Evolutionary conservation across 2,888 invertebrate genomes (phyloP).

Genomic region (Actias luna): DNA sequence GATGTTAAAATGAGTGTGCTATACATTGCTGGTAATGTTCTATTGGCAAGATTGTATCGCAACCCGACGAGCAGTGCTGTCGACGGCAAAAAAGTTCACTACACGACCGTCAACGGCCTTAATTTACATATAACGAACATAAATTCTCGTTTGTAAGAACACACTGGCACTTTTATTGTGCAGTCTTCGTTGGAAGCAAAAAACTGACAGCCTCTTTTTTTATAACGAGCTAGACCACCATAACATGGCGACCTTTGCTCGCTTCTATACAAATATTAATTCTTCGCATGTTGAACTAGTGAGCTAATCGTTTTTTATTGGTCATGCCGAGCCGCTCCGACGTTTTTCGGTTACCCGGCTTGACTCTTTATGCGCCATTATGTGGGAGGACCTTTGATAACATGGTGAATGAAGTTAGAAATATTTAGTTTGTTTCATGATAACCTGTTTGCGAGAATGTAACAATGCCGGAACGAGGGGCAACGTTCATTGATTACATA

Average conservation of each 20-base stretch:
- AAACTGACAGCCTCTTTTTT: constrained; percentile 60
- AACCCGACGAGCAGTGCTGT: constrained; percentile 46
- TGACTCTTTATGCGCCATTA: constrained; percentile 37
- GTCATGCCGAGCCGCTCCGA: constrained; percentile 48
- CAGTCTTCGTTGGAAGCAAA: constrained; percentile 68
- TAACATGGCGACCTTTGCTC: constrained; percentile 63
- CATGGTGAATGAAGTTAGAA: neutral
- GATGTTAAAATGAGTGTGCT: constrained; percentile 29
- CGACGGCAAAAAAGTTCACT: constrained; percentile 45
- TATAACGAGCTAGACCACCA: constrained; percentile 58
- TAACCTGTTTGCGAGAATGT: neutral
- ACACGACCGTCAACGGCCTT: constrained; percentile 58
- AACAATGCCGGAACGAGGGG: neutral
- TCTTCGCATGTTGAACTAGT: constrained; percentile 56
- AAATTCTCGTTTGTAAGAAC: constrained; percentile 81
- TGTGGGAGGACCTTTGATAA: constrained; percentile 46
- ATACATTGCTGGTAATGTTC: constrained; percentile 50
- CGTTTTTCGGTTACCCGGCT: constrained; percentile 32
- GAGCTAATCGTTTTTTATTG: constrained; percentile 65
- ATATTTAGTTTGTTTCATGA: neutral
- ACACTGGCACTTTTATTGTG: constrained; percentile 79
- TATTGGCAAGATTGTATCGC: constrained; percentile 41
- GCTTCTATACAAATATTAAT: constrained; percentile 75
- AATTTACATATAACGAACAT: constrained; percentile 77
- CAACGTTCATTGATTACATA: neutral